A percentile compares a stretch with the other conserved stretches of the same genome.
Evolutionary conservation across 2,797 vertebrate genomes (phyloP).

Genomic region (Neosalanx taihuensis): DNA sequence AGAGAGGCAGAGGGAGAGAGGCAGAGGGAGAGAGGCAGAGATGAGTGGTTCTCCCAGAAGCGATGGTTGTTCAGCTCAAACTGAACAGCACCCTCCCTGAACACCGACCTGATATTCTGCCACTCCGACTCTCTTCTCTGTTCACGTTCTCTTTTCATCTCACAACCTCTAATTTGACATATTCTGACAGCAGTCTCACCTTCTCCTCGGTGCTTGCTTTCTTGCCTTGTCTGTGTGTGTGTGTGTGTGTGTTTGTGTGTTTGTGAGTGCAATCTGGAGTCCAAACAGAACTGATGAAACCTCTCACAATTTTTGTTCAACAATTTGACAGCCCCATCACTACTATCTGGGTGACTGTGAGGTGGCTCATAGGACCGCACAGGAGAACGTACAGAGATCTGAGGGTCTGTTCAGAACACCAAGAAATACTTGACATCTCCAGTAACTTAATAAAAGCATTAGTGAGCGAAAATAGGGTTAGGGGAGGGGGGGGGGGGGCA

Average conservation of each 20-base stretch:
- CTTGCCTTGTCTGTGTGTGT: neutral
- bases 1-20: slow-evolving; percentile 54
- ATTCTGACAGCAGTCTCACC: slow-evolving; percentile 44
- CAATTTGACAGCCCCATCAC: slow-evolving; percentile 4
- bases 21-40: slow-evolving; percentile 58
- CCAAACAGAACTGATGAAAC: neutral
- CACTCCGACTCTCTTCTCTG: slow-evolving; percentile 36
- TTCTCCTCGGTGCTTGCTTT: slow-evolving; percentile 20
- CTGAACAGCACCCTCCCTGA: slow-evolving; percentile 13
- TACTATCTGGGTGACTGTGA: slow-evolving; percentile 44
- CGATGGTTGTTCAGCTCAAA: slow-evolving; percentile 49
- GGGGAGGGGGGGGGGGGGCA: slow-evolving; percentile 34
- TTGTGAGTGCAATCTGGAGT: too few relatives aligned
- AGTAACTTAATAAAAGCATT: slow-evolving; percentile 17
- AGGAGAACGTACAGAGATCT: neutral
- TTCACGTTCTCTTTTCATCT: slow-evolving; percentile 35
- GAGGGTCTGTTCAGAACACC: neutral
- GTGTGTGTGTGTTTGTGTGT: too few relatives aligned
- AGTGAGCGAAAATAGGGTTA: neutral
- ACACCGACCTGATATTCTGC: slow-evolving; percentile 16
- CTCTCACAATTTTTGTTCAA: slow-evolving; percentile 7
- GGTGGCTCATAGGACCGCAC: slow-evolving; percentile 28
- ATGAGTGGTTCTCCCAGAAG: slow-evolving; percentile 55
- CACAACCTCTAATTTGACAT: slow-evolving; percentile 29
- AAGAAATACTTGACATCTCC: slow-evolving; percentile 6